A percentile compares a stretch with the other conserved stretches of the same genome.
phyloP scores from a whole-genome alignment of 2,797 vertebrate species.

The Molossus alvarezi region DNA sequence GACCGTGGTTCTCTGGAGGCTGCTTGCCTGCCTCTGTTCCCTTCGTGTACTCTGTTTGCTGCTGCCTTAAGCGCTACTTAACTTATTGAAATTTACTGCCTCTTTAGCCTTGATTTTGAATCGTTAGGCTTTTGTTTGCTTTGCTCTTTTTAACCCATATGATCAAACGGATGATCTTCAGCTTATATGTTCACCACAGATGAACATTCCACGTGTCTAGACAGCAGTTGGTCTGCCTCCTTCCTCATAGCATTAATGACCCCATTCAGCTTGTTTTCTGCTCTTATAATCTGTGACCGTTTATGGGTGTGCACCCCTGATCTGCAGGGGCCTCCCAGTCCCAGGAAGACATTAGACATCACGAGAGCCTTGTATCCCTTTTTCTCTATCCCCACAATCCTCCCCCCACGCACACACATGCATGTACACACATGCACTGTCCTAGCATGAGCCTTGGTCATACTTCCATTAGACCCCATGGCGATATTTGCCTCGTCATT shows the following conservation, averaged over 20 bases:
- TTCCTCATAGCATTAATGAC: background rate
- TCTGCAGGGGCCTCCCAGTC: background rate
- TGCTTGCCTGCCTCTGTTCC: background rate
- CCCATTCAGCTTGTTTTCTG: background rate
- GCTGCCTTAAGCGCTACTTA: slow-evolving; percentile 10
- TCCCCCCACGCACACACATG: no score
- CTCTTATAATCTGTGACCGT: background rate
- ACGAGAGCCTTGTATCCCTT: background rate
- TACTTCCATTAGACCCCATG: background rate
- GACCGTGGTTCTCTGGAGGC: background rate
- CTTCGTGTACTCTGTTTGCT: background rate
- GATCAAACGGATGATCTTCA: background rate
- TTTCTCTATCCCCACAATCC: background rate
- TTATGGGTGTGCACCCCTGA: background rate
- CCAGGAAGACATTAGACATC: background rate
- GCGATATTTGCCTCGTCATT: background rate
- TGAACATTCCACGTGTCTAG: background rate
- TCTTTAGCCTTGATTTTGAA: slow-evolving; percentile 6
- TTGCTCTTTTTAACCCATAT: background rate
- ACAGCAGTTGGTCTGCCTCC: background rate
- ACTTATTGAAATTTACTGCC: slow-evolving; percentile 31
- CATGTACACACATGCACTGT: background rate
- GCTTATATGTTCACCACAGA: background rate
- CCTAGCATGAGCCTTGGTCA: background rate
- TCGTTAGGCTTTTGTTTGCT: background rate